These are phyloP conservation scores for Caenorhabditis panamensis DNA, from an alignment of 2,888 invertebrate genomes.

Conservation along the genomic window DNA sequence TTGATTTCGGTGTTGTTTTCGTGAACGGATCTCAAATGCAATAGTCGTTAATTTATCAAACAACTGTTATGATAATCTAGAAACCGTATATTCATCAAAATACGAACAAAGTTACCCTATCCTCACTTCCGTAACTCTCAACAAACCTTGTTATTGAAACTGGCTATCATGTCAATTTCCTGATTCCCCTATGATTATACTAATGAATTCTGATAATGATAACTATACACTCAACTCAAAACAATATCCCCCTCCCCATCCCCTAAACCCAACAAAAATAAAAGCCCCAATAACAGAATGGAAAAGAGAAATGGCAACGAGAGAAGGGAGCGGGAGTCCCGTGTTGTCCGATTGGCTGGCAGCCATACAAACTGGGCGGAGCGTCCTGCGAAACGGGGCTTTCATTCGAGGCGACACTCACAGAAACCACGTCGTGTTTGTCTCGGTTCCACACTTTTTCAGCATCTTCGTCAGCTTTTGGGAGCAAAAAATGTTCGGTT, in stretches of 20 bases:
- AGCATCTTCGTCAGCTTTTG: constrained; percentile 12
- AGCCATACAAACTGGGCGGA: constrained; percentile 53
- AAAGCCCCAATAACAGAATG: not conserved
- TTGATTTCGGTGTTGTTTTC: too few species aligned
- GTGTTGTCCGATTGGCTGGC: constrained; percentile 34
- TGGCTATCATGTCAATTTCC: too few species aligned
- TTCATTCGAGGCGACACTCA: constrained; percentile 11
- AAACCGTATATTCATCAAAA: too few species aligned
- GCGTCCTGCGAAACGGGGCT: constrained; percentile 1
- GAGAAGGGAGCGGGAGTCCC: not conserved
- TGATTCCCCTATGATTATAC: not conserved
- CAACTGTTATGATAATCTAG: too few species aligned
- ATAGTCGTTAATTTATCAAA: too few species aligned
- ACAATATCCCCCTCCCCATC: not conserved
- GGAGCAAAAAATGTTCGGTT: constrained; percentile 23
- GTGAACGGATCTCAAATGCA: too few species aligned
- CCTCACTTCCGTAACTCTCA: too few species aligned
- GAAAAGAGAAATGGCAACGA: constrained; percentile 1
- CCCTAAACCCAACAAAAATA: not conserved
- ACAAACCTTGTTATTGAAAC: too few species aligned
- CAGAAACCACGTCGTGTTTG: constrained; percentile 34
- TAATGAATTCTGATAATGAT: too few species aligned
- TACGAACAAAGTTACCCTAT: too few species aligned
- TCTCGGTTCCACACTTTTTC: not conserved
- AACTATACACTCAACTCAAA: too few species aligned